A percentile compares a stretch with the other conserved stretches of the same genome.
These are phyloP conservation scores for Ictidomys tridecemlineatus DNA, from an alignment of 2,113 vertebrate species.

Conservation along the genomic window DNA sequence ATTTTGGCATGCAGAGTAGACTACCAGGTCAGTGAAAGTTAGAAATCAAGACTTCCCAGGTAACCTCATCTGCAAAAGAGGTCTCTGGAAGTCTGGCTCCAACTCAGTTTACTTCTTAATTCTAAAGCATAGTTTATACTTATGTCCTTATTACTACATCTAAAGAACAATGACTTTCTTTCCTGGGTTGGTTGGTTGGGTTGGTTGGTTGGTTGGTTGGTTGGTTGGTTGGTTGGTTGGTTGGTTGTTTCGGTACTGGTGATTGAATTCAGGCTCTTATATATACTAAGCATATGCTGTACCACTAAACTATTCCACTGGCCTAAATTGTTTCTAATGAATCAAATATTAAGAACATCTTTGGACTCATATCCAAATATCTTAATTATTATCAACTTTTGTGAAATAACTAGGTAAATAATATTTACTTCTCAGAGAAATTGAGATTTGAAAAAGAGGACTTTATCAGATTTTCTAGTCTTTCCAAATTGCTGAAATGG, in stretches of 20 bases:
- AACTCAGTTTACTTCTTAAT: neutral
- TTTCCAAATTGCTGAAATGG: neutral
- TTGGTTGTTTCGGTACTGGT: neutral
- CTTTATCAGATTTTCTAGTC: neutral
- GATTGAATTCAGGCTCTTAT: neutral
- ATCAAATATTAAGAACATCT: neutral
- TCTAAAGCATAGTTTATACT: constrained; percentile 4
- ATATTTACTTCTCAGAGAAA: neutral
- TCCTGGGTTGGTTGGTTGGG: neutral
- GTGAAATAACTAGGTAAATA: neutral
- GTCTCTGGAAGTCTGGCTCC: neutral
- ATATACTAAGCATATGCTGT: neutral
- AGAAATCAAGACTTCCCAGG: neutral
- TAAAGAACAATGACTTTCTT: neutral
- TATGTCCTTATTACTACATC: neutral
- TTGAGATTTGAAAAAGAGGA: neutral
- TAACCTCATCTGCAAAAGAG: neutral
- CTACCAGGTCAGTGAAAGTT: neutral
- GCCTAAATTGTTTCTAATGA: neutral
- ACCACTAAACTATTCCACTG: neutral
- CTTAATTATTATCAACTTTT: neutral
- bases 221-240: no score
- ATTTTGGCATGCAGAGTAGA: neutral
- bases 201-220: no score
- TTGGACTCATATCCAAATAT: neutral